Evolutionary conservation across 2,888 invertebrate genomes (phyloP), one percentile per base, ranked within the genome.

Genomic region (Alviniconcha strummeri): DNA sequence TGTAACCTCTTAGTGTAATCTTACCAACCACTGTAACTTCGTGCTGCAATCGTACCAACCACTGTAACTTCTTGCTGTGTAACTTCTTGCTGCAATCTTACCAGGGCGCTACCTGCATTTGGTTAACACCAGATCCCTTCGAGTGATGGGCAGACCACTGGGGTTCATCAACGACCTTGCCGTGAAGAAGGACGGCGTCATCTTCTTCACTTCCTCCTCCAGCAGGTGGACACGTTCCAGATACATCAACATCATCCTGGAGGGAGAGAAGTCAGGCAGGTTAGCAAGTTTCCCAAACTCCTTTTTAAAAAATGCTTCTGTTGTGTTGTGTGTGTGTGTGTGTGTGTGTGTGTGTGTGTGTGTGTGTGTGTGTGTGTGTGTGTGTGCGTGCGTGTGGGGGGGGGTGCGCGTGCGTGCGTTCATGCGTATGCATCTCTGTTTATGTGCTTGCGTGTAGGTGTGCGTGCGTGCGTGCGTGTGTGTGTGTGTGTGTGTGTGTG

Each of bases 171-270:
- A 99, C 93, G 94, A 95, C 85, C 91, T 99, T 77, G 96, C 96
- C 83, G 94, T 98, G 57, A 96, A 96, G 81, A 95, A 95, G 81
- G 96, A 97, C 92, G 98, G 98, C 3, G 96, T 96, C 88, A 95
- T 99, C 36, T 98, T 97, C 92, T 97, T 98, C 96, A 96, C 97
- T 0, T 97, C 98, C 92, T 97, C 98, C 0, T 95, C 96, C 80
- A 95, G 96, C 15, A 96, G 96, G 87, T 97, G 96, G 92, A 36
- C 80, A 4, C 93, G 98, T 64, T 94, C 96, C 88, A 96, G 98
- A 94, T 96, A 97, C 75, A 90, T 96, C 1, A 95, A 95, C 84
- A 92, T 95, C 17, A 83, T 96, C 69, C 92, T 98, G 0, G 95
- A 96, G 82, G 96, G 97, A 72, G 91, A 89, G 94, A 96, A 97